Percentiles rank a stretch among this genome's conserved stretches.
Evolutionary conservation across 2,888 invertebrate species (phyloP).

Genomic region (Drosophila pegasa): DNA sequence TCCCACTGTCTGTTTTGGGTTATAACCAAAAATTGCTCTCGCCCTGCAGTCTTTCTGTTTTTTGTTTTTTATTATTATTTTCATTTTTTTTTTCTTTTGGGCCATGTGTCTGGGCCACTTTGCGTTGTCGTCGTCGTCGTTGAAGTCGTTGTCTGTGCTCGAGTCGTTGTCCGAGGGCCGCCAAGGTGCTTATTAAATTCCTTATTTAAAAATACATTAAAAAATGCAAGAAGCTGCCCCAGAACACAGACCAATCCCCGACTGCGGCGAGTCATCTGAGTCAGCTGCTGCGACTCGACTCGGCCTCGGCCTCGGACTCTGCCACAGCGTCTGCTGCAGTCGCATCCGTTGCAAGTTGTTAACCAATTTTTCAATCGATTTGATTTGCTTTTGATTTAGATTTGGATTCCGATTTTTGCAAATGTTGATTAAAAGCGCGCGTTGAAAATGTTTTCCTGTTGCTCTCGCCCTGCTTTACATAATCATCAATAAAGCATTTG

Average conservation of each 20-base stretch:
- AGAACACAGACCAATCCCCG: conserved; percentile 56
- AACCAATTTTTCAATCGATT: conserved; percentile 61
- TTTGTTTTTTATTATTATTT: conserved; percentile 14
- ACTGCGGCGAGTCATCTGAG: conserved; percentile 39
- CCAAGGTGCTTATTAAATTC: conserved; percentile 81
- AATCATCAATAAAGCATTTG: conserved; percentile 38
- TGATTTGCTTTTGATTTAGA: conserved; percentile 70
- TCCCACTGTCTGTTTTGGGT: conserved; percentile 55
- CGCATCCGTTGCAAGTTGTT: conserved; percentile 68
- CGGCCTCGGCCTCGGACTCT: conserved; percentile 33
- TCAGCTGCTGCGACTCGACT: conserved; percentile 47
- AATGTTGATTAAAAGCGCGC: conserved; percentile 75
- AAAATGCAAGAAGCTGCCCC: conserved; percentile 79
- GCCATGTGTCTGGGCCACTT: conserved; percentile 79
- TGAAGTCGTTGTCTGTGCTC: conserved; percentile 34
- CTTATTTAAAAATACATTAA: conserved; percentile 81
- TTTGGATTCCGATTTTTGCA: conserved; percentile 60
- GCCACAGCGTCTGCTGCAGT: conserved; percentile 16
- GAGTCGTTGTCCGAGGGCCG: conserved; percentile 71
- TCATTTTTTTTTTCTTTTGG: conserved; percentile 36
- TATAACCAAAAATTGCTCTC: conserved; percentile 67
- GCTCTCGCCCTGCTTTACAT: conserved; percentile 42
- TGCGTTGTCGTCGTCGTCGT: conserved; percentile 69
- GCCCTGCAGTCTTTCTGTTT: conserved; percentile 65
- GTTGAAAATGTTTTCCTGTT: conserved; percentile 76